These are phyloP conservation scores for Serilophus lunatus DNA, from an alignment of 2,113 vertebrate species.

Conservation along the genomic window DNA sequence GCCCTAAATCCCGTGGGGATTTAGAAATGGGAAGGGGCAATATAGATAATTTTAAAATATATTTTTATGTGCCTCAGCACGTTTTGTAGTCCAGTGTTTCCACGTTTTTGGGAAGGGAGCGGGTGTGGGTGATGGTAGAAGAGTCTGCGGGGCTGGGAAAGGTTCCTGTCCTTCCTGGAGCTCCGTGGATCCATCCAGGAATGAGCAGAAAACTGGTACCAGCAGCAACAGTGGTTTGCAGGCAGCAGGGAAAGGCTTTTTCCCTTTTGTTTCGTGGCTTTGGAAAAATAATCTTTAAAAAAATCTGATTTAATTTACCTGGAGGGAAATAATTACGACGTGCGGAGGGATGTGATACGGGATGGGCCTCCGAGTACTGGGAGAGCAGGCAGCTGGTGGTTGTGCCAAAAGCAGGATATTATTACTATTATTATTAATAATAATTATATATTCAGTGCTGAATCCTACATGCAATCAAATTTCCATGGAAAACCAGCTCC, in stretches of 20 bases:
- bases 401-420: neutral
- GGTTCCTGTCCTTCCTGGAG: neutral
- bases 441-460: neutral
- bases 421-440: too few species aligned
- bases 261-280: neutral
- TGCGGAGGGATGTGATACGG: fast-evolving
- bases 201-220: neutral
- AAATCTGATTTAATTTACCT: neutral
- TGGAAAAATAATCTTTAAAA: neutral
- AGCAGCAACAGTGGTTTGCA: neutral
- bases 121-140: fast-evolving
- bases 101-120: neutral
- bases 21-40: neutral
- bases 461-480: fast-evolving
- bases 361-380: fast-evolving
- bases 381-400: neutral
- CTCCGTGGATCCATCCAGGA: neutral
- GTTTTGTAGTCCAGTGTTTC: fast-evolving
- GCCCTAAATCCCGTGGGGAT: fast-evolving
- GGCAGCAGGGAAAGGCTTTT: neutral
- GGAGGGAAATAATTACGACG: neutral
- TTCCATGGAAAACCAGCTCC: neutral
- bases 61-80: fast-evolving
- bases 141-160: neutral
- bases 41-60: fast-evolving